These are phyloP conservation scores for Colletes collaris DNA, from an alignment of 2,888 invertebrate genomes.

Conservation along the genomic window DNA sequence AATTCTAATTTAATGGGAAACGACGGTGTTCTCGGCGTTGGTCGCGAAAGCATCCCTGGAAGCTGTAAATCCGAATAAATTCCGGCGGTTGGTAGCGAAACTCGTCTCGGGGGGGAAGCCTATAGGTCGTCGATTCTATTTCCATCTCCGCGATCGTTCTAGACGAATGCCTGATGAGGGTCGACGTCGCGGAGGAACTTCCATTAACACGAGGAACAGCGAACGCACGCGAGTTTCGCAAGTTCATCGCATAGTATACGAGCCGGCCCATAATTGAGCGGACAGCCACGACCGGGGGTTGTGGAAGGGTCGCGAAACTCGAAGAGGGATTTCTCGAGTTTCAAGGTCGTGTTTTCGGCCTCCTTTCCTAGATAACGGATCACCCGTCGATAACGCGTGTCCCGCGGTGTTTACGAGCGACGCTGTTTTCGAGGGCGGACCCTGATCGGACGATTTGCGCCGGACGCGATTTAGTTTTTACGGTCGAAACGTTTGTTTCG, in stretches of 20 bases:
- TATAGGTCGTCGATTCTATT: constrained; percentile 1
- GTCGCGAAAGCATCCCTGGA: background rate
- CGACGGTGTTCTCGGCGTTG: background rate
- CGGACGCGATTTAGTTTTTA: background rate
- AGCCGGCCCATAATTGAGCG: constrained; percentile 6
- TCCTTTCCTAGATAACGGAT: constrained; percentile 28
- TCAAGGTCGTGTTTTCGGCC: constrained; percentile 6
- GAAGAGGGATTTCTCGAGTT: constrained; percentile 1
- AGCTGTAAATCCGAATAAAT: background rate
- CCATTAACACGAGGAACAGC: constrained; percentile 2
- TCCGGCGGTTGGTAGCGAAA: background rate
- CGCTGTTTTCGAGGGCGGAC: background rate
- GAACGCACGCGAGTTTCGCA: constrained; percentile 6
- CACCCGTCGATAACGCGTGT: constrained; percentile 13
- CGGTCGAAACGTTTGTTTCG: background rate
- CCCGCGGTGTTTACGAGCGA: constrained; percentile 26
- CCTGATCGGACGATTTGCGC: background rate
- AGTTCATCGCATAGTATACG: background rate
- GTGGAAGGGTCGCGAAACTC: background rate
- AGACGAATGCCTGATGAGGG: constrained; percentile 5
- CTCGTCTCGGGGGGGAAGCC: background rate
- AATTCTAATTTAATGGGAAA: constrained; percentile 4
- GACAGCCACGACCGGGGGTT: background rate
- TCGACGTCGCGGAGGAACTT: constrained; percentile 13
- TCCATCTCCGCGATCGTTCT: background rate